Evolutionary conservation across 2,888 invertebrate genomes (phyloP), one percentile per base, ranked within the genome.

Genomic region (Lasioglossum villosulum): DNA sequence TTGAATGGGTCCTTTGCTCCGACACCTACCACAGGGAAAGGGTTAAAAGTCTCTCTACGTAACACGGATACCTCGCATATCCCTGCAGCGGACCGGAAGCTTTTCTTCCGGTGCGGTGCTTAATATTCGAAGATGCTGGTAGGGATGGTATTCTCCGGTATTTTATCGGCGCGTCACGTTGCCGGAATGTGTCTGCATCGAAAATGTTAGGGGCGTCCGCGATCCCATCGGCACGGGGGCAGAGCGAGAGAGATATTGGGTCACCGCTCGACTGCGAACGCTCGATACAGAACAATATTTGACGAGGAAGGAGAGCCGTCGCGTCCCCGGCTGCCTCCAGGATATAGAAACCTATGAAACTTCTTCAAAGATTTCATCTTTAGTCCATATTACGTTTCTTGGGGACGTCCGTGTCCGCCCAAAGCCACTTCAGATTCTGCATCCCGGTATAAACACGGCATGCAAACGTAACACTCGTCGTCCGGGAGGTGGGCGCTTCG

Each of bases 311-410:
- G 56, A 68, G 39, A 48, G 42, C 27, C 70, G 56, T 34, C 66
- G 45, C 74, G 56, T 76, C 75, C 80, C 42, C 66, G 70, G 27
- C 30, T 30, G 14, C 59, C 30, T 30, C 27, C 59, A 30, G 63
- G 66, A 68, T 68, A 48, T 23, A 72, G 39, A 37, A n/a, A 14
- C 76, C 85, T 78, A 81, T 27, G 79, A 87, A 86, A 79, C 81
- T 80, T 75, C 77, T 86, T 70, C 39, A 74, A 82, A n/a, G 80
- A 89, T 87, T 89, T 87, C 83, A 85, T 86, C 88, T 86, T 89
- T 87, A 88, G 89, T 84, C 84, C 82, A 88, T 91, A 92, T 91
- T 91, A 86, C 78, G 83, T 88, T 85, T 68, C 83, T 74, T 3
- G n/a, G 52, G 74, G 48, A 52, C 75, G 78, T 80, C 30, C 2